These are phyloP conservation scores for Nansenia antarctica DNA, from an alignment of 2,113 vertebrate genomes.

Conservation along the genomic window DNA sequence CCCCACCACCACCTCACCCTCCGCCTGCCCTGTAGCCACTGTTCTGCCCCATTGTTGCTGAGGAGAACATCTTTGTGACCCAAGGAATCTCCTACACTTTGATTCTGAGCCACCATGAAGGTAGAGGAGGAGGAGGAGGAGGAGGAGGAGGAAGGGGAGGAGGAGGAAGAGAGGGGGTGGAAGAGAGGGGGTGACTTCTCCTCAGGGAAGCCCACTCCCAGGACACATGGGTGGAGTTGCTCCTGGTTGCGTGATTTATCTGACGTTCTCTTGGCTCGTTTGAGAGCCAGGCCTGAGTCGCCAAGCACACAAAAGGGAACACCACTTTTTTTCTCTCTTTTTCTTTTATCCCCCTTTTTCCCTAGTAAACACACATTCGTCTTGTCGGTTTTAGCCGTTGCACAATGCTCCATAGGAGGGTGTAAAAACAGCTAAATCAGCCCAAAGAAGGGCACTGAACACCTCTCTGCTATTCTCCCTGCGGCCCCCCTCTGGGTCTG, in stretches of 20 bases:
- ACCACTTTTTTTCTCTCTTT: slow-evolving; percentile 2
- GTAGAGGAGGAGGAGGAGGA: neutral
- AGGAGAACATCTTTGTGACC: slow-evolving; percentile 25
- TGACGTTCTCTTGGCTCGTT: slow-evolving; percentile 46
- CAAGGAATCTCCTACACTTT: slow-evolving; percentile 25
- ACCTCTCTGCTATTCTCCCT: slow-evolving; percentile 31
- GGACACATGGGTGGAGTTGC: slow-evolving; percentile 47
- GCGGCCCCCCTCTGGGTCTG: slow-evolving; percentile 44
- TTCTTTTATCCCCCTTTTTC: slow-evolving; percentile 30
- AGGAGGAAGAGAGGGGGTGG: neutral
- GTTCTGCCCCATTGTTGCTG: slow-evolving; percentile 54
- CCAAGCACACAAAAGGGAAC: slow-evolving; percentile 46
- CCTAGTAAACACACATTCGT: slow-evolving; percentile 66
- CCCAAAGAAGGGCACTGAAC: slow-evolving; percentile 41
- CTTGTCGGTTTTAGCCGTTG: slow-evolving; percentile 46
- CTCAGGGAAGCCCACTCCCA: slow-evolving; percentile 28
- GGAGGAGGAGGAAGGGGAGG: neutral
- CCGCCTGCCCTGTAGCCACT: slow-evolving; percentile 33
- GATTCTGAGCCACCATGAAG: slow-evolving; percentile 17
- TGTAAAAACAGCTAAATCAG: slow-evolving; percentile 70
- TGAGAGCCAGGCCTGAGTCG: slow-evolving; percentile 21
- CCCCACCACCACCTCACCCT: slow-evolving; percentile 13
- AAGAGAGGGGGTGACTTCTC: neutral
- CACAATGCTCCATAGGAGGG: slow-evolving; percentile 42
- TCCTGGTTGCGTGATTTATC: slow-evolving; percentile 71